Evolutionary conservation across 2,888 invertebrate genomes (phyloP), one percentile per base, ranked within the genome.

Genomic region (Nebria salina): DNA sequence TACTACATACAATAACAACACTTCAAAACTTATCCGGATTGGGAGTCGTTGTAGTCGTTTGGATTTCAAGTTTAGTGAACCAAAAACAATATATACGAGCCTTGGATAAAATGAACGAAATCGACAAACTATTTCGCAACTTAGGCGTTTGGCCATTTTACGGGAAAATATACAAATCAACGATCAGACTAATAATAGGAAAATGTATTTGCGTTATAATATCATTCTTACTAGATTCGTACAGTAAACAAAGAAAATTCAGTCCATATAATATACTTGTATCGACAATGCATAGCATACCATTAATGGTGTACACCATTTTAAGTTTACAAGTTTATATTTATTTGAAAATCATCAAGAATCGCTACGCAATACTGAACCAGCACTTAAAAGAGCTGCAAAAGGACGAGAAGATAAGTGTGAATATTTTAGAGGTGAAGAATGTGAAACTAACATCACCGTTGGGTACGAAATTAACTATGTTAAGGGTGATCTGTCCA

Each of bases 101-200:
- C n/a, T 72, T 85, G 76, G 81, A 82, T 20, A 82, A 84, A 79
- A 79, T 85, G 41, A 83, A 83, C 26, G 83, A 84, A 72, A 82
- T 85, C 25, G 84, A 84, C 15, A 82, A 83, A 26, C 82, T 79
- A 54, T 84, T 86, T 70, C 81, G 83, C 7, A 82, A 82, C 73
- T 78, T 86, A 26, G 84, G 84, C 2, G 82, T 85, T 65, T 83
- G 83, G 82, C 84, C 85, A 54, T 85, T 83, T 81, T 85, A 85
- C 72, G 78, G 80, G 8, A 84, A 82, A 73, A 82, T 83, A 1
- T 25, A 82, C 54, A 83, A 82, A 20, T 73, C 78, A 11, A 83
- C 84, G 26, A 77, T 82, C 9, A 76, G 75, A 54, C 66, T 83
- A 65, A 81, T 84, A 42, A 72, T 77, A 2, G 72, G 77, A 20